Evolutionary conservation across 2,113 vertebrate genomes (phyloP).

Genomic region (Hypanus sabinus): DNA sequence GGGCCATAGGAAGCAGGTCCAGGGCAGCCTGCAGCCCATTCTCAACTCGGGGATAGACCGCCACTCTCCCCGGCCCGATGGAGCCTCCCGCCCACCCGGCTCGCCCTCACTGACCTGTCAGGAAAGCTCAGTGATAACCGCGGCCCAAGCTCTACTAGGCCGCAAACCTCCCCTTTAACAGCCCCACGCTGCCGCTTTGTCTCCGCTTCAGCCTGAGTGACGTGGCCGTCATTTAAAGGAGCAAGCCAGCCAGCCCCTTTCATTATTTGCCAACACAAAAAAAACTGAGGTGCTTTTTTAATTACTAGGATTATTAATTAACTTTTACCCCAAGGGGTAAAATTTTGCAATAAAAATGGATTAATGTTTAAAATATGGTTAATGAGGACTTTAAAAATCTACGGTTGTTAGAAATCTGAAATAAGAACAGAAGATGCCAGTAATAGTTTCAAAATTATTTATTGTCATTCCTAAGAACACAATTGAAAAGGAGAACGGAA

Average conservation of each 20-base stretch:
- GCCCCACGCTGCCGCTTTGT: slow-evolving; percentile 1
- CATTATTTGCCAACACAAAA: background rate
- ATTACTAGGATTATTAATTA: no score
- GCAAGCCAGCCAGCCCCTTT: background rate
- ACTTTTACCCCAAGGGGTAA: no score
- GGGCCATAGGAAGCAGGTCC: background rate
- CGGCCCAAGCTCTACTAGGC: background rate
- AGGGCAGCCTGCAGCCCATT: background rate
- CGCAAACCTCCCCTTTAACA: slow-evolving; percentile 28
- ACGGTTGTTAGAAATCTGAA: no score
- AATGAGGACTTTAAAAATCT: no score
- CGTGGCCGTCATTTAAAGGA: slow-evolving; percentile 19
- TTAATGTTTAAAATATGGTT: background rate
- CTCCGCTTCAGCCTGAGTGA: background rate
- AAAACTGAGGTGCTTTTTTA: background rate
- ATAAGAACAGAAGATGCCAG: no score
- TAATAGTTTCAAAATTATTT: no score
- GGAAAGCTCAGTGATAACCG: background rate
- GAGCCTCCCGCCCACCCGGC: background rate
- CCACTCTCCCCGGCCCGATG: background rate
- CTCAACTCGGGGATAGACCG: background rate
- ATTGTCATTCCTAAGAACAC: no score
- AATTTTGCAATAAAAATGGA: background rate
- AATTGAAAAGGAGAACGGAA: no score
- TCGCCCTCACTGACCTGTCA: background rate